Evolutionary conservation across 1,140 invertebrate species (phyloP), one percentile per base, ranked within the genome.

Genomic region (Drosophila pandora): DNA sequence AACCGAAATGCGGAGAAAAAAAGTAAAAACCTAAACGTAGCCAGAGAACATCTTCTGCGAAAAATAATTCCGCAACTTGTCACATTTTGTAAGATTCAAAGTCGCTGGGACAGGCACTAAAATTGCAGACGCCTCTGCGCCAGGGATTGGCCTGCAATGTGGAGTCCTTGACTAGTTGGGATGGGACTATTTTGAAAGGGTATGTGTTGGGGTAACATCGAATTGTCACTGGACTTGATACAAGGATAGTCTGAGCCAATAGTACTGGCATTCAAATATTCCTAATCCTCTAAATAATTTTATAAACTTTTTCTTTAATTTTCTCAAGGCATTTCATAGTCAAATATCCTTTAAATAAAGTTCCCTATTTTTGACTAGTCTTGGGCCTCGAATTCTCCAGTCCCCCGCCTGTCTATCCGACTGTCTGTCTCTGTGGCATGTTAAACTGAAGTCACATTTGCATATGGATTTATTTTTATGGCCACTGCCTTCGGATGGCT

Each of bases 391-490:
- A 41, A 37, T 23, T 48, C 37, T 53, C 30, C 23, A 41, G 41
- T 60, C n/a, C 13, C 56, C 47, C 37, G 41, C 6, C 47, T 57
- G 28, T 30, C 28, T 59, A 10, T 56, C 52, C 22, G 17, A 25
- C 30, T 49, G 45, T 30, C 39, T 47, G 48, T 48, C 13, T 23
- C 32, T 49, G 50, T 69, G 65, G 67, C 63, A 62, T 81, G 82
- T 87, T 85, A 60, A 50, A 25, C 59, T 22, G 52, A 53, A 62
- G 70, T 60, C 62, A 47, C 65, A 87, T 87, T 87, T 87, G 84
- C 83, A 87, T 87, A 89, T 79, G 58, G 83, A 87, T 87, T 87
- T 89, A 87, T 88, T 87, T 87, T 88, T 89, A 87, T 88, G 67
- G 70, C 64, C 56, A 13, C 23, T 69, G 64, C 73, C 41, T n/a